Evolutionary conservation across 1,140 invertebrate species (phyloP), one percentile per base, ranked within the genome.

Genomic region (Drosophila littoralis): DNA sequence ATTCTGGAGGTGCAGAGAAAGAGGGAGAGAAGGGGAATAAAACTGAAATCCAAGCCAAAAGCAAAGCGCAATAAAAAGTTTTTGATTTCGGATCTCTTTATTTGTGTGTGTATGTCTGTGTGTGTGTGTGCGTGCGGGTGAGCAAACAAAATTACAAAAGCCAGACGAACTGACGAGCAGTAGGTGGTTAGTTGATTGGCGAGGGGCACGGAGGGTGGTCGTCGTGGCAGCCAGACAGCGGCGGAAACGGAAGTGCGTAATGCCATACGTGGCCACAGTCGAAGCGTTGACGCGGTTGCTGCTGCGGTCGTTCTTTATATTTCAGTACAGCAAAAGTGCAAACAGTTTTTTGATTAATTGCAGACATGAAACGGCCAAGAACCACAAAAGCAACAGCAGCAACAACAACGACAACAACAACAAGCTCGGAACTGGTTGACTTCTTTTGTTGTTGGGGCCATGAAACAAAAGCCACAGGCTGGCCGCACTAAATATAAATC

Each of bases 171-270:
- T 13, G 10, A 45, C 12, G 32, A 35, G 12, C 10, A 48, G 7
- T n/a, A 15, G 32, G 38, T 17, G 22, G 33, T 22, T 17, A 17
- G 42, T 8, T 32, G 45, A 4, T 6, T 1, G 10, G 40, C 7
- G 5, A 36, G 22, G 6, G 32, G 9, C 1, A 2, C 9, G 3
- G 42, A 22, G 3, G 13, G 6, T 8, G 13, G 55, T 40, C 42
- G 12, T 7, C 33, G 7, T 9, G 8, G 17, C 33, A 54, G 52
- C 38, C 68, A 74, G 50, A 70, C 52, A 32, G 45, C 13, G 63
- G 10, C 83, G 79, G 83, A 88, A 88, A 83, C 83, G 83, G 83
- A 88, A 89, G 79, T 83, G 79, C 84, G 84, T 88, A 89, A 83
- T 83, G 66, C 83, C 80, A 89, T 88, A 88, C 80, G 84, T 83